phyloP scores from a whole-genome alignment of 2,797 vertebrate species.

The Helarctos malayanus region DNA sequence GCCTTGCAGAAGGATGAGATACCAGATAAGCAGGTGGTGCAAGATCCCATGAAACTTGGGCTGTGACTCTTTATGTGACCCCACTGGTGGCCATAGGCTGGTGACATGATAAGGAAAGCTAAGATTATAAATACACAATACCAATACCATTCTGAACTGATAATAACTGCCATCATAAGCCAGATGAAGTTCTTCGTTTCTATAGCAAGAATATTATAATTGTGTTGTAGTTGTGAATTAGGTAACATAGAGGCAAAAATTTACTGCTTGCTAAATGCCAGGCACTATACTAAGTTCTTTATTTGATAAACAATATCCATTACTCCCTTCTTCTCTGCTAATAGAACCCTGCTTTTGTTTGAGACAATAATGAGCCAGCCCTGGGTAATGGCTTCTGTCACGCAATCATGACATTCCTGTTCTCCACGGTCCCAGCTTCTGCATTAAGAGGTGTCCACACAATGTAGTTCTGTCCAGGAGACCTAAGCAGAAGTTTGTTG shows the following conservation, averaged over 20 bases:
- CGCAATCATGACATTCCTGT: neutral
- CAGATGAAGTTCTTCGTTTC: neutral
- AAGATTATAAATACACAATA: neutral
- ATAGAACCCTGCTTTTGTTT: conserved; percentile 37
- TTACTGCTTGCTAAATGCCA: neutral
- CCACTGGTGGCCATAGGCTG: neutral
- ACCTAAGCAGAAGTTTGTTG: neutral
- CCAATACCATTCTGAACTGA: neutral
- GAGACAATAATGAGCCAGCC: neutral
- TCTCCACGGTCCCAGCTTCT: neutral
- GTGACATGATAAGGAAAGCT: neutral
- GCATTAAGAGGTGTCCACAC: neutral
- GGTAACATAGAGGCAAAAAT: neutral
- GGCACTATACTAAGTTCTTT: neutral
- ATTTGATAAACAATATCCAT: neutral
- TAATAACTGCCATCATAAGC: neutral
- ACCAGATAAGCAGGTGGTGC: neutral
- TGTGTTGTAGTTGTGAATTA: conserved; percentile 1
- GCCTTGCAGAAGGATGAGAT: neutral
- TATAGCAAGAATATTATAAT: neutral
- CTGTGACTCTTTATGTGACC: too few relatives aligned
- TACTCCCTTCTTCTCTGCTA: neutral
- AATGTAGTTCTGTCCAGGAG: neutral
- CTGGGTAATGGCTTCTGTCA: neutral
- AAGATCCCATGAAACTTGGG: neutral